phyloP scores from a whole-genome alignment of 2,797 vertebrate species.

The Eulemur mongoz region DNA sequence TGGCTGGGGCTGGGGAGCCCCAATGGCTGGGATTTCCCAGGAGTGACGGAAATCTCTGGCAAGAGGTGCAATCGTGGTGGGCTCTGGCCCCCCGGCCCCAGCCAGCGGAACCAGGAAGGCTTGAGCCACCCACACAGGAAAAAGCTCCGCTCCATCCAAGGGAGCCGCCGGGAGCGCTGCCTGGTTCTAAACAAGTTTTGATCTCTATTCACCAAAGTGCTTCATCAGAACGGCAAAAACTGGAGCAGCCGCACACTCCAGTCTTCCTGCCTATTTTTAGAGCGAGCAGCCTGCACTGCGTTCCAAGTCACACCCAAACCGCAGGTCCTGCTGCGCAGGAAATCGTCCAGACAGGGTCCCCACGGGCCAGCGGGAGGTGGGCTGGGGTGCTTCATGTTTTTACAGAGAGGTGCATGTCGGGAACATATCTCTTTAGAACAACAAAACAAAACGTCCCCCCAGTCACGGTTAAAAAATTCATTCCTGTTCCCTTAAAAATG shows the following conservation, averaged over 20 bases:
- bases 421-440: background rate
- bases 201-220: background rate
- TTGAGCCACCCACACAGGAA: background rate
- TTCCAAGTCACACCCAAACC: background rate
- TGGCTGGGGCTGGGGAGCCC: background rate
- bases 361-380: accelerated
- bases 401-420: background rate
- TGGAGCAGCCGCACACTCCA: accelerated
- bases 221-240: background rate
- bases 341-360: background rate
- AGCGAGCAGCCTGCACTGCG: background rate
- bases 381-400: background rate
- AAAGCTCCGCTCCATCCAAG: background rate
- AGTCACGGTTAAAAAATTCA: background rate
- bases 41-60: background rate
- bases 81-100: background rate
- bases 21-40: background rate
- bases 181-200: background rate
- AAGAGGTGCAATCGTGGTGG: background rate
- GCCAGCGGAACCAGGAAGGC: background rate
- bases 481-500: background rate
- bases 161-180: accelerated
- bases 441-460: background rate
- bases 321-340: background rate
- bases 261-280: background rate